Percentiles rank a stretch among this genome's conserved stretches.
Evolutionary conservation across 2,113 vertebrate genomes (phyloP).

Genomic region (Noctilio leporinus): DNA sequence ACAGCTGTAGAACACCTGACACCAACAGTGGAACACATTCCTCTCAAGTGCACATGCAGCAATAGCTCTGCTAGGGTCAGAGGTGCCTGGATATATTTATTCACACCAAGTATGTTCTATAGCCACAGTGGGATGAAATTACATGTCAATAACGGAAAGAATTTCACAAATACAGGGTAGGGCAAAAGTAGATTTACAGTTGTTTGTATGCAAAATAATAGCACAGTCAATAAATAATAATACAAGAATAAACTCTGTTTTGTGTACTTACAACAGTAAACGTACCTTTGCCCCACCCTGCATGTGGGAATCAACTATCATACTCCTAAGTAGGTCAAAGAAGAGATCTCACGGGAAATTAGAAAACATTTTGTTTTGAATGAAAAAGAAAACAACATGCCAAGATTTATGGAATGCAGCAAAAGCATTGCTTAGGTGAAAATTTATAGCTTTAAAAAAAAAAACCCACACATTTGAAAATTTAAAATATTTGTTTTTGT

Average conservation of each 20-base stretch:
- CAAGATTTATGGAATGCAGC: background rate
- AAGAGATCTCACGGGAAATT: background rate
- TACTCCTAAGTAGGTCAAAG: background rate
- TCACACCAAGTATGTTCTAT: background rate
- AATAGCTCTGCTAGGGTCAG: background rate
- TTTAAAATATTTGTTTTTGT: too few species aligned
- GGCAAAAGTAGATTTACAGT: background rate
- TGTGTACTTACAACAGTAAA: background rate
- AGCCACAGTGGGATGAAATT: background rate
- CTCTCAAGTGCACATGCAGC: background rate
- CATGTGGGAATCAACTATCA: background rate
- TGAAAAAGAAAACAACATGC: background rate
- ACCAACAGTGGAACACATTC: background rate
- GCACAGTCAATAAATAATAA: background rate
- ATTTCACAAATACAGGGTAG: background rate
- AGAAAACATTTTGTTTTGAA: background rate
- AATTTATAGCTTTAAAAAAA: background rate
- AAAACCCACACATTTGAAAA: too few species aligned
- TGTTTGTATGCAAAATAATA: background rate
- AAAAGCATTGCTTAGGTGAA: background rate
- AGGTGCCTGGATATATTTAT: background rate
- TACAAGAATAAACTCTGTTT: background rate
- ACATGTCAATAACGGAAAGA: background rate
- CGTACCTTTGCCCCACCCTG: background rate
- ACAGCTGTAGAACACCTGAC: background rate